These are phyloP conservation scores for Invenusta paracnida DNA, from an alignment of 2,888 invertebrate genomes.

Conservation along the genomic window DNA sequence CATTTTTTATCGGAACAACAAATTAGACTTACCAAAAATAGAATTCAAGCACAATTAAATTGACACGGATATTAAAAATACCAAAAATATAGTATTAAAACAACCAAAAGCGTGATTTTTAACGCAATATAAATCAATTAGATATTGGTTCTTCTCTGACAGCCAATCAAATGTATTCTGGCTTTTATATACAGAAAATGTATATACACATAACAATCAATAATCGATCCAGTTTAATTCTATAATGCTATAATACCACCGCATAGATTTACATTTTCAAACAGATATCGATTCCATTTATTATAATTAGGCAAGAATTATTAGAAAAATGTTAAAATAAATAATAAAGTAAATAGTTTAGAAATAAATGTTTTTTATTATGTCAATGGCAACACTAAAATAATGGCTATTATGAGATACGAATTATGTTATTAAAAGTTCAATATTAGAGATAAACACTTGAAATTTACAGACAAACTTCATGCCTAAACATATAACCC, in stretches of 20 bases:
- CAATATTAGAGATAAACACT: conserved; percentile 12
- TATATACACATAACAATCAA: background rate
- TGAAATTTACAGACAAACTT: conserved; percentile 7
- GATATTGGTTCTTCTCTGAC: background rate
- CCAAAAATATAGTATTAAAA: background rate
- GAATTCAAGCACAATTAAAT: background rate
- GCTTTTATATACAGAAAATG: background rate
- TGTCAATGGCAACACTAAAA: conserved; percentile 5
- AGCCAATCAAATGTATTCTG: background rate
- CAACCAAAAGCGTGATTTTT: background rate
- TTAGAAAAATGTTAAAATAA: background rate
- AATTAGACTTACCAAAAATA: background rate
- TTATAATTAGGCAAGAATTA: background rate
- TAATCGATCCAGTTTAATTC: background rate
- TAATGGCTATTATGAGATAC: conserved; percentile 13
- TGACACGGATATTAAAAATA: background rate
- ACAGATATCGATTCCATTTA: background rate
- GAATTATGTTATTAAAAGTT: conserved; percentile 16
- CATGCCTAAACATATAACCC: background rate
- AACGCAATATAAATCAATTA: background rate
- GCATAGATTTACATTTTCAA: background rate
- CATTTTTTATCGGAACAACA: background rate
- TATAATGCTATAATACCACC: background rate
- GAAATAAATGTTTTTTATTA: background rate
- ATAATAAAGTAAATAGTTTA: background rate